phyloP scores from a whole-genome alignment of 2,113 vertebrate species.

The Hystrix brachyura region DNA sequence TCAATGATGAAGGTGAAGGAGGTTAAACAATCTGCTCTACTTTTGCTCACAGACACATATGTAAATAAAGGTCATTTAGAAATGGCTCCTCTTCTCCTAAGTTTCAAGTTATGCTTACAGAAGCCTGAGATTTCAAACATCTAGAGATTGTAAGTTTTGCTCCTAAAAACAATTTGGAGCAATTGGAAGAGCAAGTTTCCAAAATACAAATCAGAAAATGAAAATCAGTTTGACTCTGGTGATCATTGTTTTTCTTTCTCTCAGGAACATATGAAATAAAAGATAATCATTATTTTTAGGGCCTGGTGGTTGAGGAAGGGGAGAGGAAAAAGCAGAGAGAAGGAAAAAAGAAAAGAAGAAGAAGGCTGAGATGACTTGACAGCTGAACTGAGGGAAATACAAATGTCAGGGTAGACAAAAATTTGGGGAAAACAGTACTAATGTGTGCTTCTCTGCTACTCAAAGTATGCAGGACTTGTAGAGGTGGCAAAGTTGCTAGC shows the following conservation, averaged over 20 bases:
- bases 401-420: slow-evolving; percentile 65
- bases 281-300: background rate
- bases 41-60: slow-evolving; percentile 13
- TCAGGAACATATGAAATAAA: slow-evolving; percentile 71
- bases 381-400: slow-evolving; percentile 32
- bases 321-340: background rate
- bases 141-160: background rate
- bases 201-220: slow-evolving; percentile 69
- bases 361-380: background rate
- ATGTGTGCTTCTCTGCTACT: background rate
- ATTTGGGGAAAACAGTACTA: slow-evolving; percentile 56
- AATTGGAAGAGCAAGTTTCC: slow-evolving; percentile 64
- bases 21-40: background rate
- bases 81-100: background rate
- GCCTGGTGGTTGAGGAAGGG: background rate
- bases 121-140: slow-evolving; percentile 37
- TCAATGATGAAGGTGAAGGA: background rate
- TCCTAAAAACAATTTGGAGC: background rate
- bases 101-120: slow-evolving; percentile 19
- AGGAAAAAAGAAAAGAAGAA: background rate
- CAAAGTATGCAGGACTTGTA: background rate
- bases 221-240: slow-evolving; percentile 72
- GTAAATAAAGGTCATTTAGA: background rate
- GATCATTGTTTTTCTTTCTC: slow-evolving; percentile 69
- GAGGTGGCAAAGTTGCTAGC: background rate